Evolutionary conservation across 2,888 invertebrate genomes (phyloP), one percentile per base, ranked within the genome.

Genomic region (Tortrix viridana): DNA sequence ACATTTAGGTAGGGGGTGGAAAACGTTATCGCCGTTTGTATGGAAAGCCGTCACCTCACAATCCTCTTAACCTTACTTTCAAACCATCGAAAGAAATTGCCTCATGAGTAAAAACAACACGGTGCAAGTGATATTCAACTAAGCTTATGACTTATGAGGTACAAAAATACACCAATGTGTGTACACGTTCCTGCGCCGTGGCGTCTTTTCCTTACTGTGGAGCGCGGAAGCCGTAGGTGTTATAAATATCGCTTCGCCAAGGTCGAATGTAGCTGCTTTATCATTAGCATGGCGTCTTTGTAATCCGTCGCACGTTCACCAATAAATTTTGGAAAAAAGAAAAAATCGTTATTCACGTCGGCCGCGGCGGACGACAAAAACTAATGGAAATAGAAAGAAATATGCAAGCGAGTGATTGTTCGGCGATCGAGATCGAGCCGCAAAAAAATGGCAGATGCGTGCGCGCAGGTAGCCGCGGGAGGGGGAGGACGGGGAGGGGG

Each of bases 321-420:
- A 79, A 85, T 85, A 85, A 85, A 85, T 85, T 26, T 80, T 81
- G 69, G 60, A 64, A 64, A 52, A 49, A 55, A 38, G 62, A 82
- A 81, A 82, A 80, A 81, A 76, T 68, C 65, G 67, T 66, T 74
- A 82, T 84, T 81, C 80, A 81, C 73, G 72, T 74, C 73, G 57
- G 57, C 46, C 57, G 57, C 69, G 68, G 67, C 57, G 52, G 56
- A 65, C 68, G 66, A 74, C 76, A 80, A 80, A 79, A 79, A 76
- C 77, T 80, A 77, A 79, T 84, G 69, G 81, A 76, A 76, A 74
- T 75, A 72, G 76, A 74, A 74, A 80, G 79, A 82, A 81, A 81
- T 80, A 80, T 82, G 82, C 82, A 72, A 76, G 74, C 71, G 69
- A 71, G 73, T 74, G 80, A 82, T 81, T 81, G 81, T 82, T 79